A percentile compares a stretch with the other conserved stretches of the same genome.
These are phyloP conservation scores for Ctenoplectra terminalis DNA, from an alignment of 1,140 invertebrate genomes.

Conservation along the genomic window DNA sequence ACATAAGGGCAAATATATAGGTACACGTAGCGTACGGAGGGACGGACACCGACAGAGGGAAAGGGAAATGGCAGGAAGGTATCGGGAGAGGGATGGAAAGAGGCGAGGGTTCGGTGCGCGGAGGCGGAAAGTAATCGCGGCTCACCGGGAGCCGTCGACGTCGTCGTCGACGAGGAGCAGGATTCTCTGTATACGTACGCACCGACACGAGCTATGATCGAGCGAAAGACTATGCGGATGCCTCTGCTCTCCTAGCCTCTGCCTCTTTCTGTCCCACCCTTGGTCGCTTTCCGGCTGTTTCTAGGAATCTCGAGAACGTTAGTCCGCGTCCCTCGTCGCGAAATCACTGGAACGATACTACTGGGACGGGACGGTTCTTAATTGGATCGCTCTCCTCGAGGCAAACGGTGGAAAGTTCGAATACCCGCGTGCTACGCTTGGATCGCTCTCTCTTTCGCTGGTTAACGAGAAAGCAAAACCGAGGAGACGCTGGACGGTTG, in stretches of 20 bases:
- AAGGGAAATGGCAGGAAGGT: conserved; percentile 61
- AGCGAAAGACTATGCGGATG: conserved; percentile 24
- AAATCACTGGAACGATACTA: conserved; percentile 48
- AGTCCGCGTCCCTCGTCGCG: conserved; percentile 52
- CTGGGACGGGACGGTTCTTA: conserved; percentile 20
- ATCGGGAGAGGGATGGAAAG: conserved; percentile 68
- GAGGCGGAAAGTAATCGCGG: conserved; percentile 83
- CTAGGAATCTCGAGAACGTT: conserved; percentile 56
- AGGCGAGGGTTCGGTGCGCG: conserved; percentile 81
- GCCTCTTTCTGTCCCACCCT: not conserved
- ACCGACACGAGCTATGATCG: conserved; percentile 31
- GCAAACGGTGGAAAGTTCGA: conserved; percentile 22
- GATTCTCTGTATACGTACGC: conserved; percentile 41
- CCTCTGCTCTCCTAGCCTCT: conserved; percentile 10
- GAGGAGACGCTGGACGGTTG: too few relatives aligned
- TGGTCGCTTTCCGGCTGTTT: not conserved
- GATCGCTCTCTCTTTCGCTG: not conserved
- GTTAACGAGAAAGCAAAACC: not conserved
- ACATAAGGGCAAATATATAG: conserved; percentile 60
- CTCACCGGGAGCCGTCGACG: conserved; percentile 72
- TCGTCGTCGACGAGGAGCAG: conserved; percentile 41
- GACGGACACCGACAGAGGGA: conserved; percentile 59
- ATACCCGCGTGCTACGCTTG: not conserved
- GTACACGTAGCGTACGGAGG: conserved; percentile 50
- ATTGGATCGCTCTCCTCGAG: conserved; percentile 45